Percentiles rank a stretch among this genome's conserved stretches.
These are phyloP conservation scores for Balanococcus diminutus DNA, from an alignment of 2,888 invertebrate genomes.

Conservation along the genomic window DNA sequence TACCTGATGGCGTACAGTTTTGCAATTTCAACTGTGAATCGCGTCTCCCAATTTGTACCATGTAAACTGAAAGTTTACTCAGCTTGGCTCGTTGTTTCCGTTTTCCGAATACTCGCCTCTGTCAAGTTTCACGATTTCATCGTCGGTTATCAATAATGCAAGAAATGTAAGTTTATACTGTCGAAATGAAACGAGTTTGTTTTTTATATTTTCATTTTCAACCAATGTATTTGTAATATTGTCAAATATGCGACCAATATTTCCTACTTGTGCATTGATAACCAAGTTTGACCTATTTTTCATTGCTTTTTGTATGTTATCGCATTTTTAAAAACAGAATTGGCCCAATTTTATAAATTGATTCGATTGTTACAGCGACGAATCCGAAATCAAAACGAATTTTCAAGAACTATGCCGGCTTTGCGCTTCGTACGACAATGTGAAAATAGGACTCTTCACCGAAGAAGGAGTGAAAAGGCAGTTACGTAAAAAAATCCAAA, in stretches of 20 bases:
- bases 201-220: background rate
- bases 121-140: background rate
- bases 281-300: background rate
- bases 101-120: background rate
- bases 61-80: background rate
- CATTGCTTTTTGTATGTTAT: background rate
- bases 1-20: background rate
- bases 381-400: slow-evolving; percentile 61
- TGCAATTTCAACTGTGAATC: background rate
- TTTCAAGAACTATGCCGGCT: slow-evolving; percentile 64
- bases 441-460: slow-evolving; percentile 64
- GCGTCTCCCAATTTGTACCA: background rate
- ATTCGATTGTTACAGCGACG: slow-evolving; percentile 7
- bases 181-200: background rate
- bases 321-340: background rate
- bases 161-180: background rate
- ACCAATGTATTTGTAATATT: background rate
- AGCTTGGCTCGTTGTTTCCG: background rate
- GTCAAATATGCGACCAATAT: background rate
- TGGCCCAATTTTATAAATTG: background rate
- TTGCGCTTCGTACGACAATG: slow-evolving; percentile 63
- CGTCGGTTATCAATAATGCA: slow-evolving; percentile 3
- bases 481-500: slow-evolving; percentile 63
- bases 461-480: slow-evolving; percentile 63
- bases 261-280: background rate